A percentile compares a stretch with the other conserved stretches of the same genome.
phyloP scores from a whole-genome alignment of 2,888 invertebrate species.

The Pyrrhosoma nymphula region DNA sequence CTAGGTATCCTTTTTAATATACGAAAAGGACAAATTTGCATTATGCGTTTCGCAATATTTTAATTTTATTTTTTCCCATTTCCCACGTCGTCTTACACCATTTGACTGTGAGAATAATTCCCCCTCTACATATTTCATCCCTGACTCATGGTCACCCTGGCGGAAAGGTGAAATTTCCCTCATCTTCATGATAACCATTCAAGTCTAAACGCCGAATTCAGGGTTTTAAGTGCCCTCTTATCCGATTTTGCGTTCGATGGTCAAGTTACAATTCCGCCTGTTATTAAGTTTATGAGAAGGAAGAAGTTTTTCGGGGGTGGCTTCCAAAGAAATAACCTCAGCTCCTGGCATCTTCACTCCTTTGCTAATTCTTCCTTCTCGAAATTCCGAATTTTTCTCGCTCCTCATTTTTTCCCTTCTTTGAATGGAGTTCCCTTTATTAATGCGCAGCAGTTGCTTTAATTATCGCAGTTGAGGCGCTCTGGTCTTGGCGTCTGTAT shows the following conservation, averaged over 20 bases:
- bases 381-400: background rate
- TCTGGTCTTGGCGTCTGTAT: conserved; percentile 10
- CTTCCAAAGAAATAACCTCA: background rate
- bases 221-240: background rate
- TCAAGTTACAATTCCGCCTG: background rate
- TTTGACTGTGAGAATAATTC: too few relatives aligned
- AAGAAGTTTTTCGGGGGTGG: conserved; percentile 15
- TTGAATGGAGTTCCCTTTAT: conserved; percentile 29
- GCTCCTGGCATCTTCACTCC: background rate
- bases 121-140: background rate
- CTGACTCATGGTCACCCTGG: background rate
- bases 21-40: too few relatives aligned
- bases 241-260: background rate
- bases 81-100: too few relatives aligned
- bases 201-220: background rate
- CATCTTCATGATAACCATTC: background rate
- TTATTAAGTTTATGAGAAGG: background rate
- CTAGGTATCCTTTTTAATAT: too few relatives aligned
- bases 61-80: too few relatives aligned
- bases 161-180: background rate
- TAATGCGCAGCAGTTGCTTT: conserved; percentile 49
- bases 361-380: conserved; percentile 22
- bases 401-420: background rate
- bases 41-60: too few relatives aligned
- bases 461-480: conserved; percentile 35